Percentiles rank a stretch among this genome's conserved stretches.
Evolutionary conservation across 2,888 invertebrate genomes (phyloP).

Genomic region (Lottia gigantea): DNA sequence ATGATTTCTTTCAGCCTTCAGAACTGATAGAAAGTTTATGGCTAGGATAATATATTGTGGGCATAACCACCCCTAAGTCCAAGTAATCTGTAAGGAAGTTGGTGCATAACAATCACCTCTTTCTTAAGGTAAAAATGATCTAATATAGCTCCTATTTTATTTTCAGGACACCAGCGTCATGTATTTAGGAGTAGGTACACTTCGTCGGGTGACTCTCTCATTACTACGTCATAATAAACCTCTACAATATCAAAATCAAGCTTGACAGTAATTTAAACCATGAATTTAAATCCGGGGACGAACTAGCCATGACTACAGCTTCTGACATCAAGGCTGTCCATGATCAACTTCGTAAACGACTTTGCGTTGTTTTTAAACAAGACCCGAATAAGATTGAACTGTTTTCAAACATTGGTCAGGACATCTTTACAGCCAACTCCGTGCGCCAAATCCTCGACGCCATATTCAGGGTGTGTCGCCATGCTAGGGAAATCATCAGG

Average conservation of each 20-base stretch:
- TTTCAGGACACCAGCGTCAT: neutral
- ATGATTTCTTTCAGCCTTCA: too few species aligned
- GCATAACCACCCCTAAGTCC: too few species aligned
- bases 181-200: constrained; percentile 32
- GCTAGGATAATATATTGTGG: too few species aligned
- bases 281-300: constrained; percentile 15
- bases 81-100: too few species aligned
- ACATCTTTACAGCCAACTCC: constrained; percentile 23
- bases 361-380: constrained; percentile 28
- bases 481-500: constrained; percentile 20
- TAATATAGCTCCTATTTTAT: neutral
- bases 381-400: constrained; percentile 19
- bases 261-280: constrained; percentile 20
- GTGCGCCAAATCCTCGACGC: constrained; percentile 26
- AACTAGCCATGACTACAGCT: constrained; percentile 8
- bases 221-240: constrained; percentile 32
- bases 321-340: constrained; percentile 23
- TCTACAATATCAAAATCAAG: constrained; percentile 39
- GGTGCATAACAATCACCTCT: too few species aligned
- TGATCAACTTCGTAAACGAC: constrained; percentile 22
- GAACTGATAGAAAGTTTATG: too few species aligned
- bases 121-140: too few species aligned
- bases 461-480: constrained; percentile 17
- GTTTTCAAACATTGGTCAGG: constrained; percentile 23
- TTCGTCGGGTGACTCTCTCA: constrained; percentile 31